These are phyloP conservation scores for Gobionotothen gibberifrons DNA, from an alignment of 2,797 vertebrate genomes.

Conservation along the genomic window DNA sequence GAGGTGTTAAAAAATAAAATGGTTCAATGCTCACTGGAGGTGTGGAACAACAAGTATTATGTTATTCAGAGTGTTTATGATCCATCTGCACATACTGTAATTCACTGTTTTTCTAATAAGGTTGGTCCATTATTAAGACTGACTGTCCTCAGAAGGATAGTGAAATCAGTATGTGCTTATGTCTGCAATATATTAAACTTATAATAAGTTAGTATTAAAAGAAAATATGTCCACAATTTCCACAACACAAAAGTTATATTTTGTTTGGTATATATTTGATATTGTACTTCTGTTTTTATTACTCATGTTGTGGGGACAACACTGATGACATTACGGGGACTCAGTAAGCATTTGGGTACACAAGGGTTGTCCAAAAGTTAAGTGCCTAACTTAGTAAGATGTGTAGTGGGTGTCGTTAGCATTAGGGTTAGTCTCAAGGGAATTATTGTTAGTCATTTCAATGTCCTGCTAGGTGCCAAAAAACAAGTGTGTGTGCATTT, in stretches of 20 bases:
- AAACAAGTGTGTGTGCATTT: slow-evolving; percentile 21
- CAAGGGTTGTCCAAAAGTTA: neutral
- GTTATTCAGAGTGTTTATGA: slow-evolving; percentile 14
- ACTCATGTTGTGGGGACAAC: neutral
- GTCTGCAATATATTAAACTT: neutral
- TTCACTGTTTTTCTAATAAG: neutral
- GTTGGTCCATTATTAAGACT: neutral
- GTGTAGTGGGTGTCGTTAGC: neutral
- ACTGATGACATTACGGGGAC: neutral
- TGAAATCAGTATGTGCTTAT: neutral
- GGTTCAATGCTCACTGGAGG: slow-evolving; percentile 72
- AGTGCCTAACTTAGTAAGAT: neutral
- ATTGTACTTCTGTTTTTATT: neutral
- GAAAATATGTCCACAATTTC: neutral
- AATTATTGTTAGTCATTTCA: slow-evolving; percentile 6
- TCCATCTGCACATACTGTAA: neutral
- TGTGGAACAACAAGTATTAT: slow-evolving; percentile 77
- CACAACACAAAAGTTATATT: neutral
- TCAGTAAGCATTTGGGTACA: neutral
- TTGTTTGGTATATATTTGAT: too few relatives aligned
- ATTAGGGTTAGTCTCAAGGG: slow-evolving; percentile 25
- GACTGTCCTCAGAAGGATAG: neutral
- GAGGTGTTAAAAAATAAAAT: slow-evolving; percentile 70
- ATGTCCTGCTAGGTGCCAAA: slow-evolving; percentile 13
- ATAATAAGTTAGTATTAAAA: neutral